Conservation (phyloP, 2,113 vertebrate genomes). For the Campylorhamphus procurvoides region DNA sequence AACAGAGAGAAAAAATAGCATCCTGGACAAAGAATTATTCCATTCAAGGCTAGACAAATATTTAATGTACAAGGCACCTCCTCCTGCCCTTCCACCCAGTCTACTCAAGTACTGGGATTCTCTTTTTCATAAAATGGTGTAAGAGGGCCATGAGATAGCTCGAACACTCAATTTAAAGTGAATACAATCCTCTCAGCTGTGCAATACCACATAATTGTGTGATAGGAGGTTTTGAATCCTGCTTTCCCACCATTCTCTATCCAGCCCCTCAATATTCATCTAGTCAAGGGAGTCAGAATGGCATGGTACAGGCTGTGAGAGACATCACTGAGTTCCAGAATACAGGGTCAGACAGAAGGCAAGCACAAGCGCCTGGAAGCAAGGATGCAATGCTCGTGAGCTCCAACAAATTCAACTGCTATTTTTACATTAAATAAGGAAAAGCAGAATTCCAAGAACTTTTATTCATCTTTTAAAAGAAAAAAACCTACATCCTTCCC, state of each 20-base stretch:
- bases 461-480: not conserved
- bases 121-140: not conserved
- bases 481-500: not conserved
- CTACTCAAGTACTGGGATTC: not conserved
- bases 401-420: not conserved
- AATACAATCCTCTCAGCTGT: not conserved
- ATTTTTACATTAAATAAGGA: not conserved
- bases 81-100: not conserved
- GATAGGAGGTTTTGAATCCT: not conserved
- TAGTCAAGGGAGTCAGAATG: not conserved
- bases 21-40: not conserved
- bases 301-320: not conserved
- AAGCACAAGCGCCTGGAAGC: not conserved
- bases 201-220: not conserved
- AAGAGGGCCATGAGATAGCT: not conserved
- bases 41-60: not conserved
- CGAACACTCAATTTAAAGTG: not conserved
- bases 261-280: not conserved
- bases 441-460: not conserved
- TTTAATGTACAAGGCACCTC: not conserved
- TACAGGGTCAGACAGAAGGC: not conserved
- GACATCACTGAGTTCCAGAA: not conserved
- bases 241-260: not conserved
- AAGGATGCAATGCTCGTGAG: not conserved
- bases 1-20: not conserved